A percentile compares a stretch with the other conserved stretches of the same genome.
Evolutionary conservation across 2,113 vertebrate genomes (phyloP).

Genomic region (Pangasianodon hypophthalmus): DNA sequence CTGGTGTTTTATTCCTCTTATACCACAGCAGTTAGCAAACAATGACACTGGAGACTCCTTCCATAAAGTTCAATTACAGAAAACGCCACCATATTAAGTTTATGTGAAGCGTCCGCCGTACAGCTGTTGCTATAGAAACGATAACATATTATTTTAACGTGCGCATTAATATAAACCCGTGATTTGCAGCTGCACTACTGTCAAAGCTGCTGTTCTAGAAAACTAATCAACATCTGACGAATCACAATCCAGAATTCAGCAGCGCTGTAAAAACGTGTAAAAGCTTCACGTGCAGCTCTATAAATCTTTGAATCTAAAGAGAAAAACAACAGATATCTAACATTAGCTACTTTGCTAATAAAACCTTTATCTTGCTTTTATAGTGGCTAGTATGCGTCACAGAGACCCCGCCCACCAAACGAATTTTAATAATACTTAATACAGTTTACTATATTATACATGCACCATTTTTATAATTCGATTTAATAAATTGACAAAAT

Average conservation of each 20-base stretch:
- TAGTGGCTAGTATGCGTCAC: background rate
- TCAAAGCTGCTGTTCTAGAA: background rate
- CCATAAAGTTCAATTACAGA: background rate
- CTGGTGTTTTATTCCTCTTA: background rate
- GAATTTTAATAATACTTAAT: background rate
- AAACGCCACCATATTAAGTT: background rate
- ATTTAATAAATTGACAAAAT: background rate
- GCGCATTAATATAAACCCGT: too few species aligned
- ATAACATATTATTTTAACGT: background rate
- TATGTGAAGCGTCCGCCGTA: too few species aligned
- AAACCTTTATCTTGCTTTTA: background rate
- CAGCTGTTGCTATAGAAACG: background rate
- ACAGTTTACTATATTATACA: background rate
- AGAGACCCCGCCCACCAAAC: background rate
- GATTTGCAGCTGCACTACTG: background rate
- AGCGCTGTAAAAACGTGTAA: background rate
- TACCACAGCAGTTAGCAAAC: background rate
- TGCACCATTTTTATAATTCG: background rate
- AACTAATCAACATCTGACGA: background rate
- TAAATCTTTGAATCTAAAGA: background rate
- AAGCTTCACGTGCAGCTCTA: background rate
- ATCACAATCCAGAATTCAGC: background rate
- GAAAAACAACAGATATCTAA: background rate
- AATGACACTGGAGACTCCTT: background rate
- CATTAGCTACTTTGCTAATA: background rate